Evolutionary conservation across 2,888 invertebrate species (phyloP).

Genomic region (Scaptomyza flava): DNA sequence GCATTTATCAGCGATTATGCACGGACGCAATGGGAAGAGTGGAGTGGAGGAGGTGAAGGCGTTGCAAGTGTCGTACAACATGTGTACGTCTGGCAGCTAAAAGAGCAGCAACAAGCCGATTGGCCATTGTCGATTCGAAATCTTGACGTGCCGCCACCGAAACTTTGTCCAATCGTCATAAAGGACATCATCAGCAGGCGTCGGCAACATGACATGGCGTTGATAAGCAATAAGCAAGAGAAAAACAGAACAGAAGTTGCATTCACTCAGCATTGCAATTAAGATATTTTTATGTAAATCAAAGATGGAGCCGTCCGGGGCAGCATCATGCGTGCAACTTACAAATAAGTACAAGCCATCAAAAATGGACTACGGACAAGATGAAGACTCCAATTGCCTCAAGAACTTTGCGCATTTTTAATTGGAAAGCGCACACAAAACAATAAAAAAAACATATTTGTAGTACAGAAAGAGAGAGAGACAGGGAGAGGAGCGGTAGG

Average conservation of each 20-base stretch:
- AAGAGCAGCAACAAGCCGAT: not conserved
- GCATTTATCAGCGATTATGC: conserved; percentile 79
- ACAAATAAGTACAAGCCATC: conserved; percentile 71
- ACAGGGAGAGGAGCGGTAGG: conserved; percentile 6
- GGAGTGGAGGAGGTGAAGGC: not conserved
- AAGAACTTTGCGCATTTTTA: conserved; percentile 61
- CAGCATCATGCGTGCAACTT: conserved; percentile 66
- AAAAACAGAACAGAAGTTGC: not conserved
- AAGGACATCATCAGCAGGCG: conserved; percentile 29
- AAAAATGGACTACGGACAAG: conserved; percentile 1
- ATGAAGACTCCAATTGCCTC: conserved; percentile 57
- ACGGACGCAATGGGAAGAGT: conserved; percentile 30
- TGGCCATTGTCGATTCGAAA: conserved; percentile 25
- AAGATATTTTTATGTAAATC: conserved; percentile 80
- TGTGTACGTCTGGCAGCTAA: conserved; percentile 58
- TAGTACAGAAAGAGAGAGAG: not conserved
- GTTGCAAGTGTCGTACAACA: conserved; percentile 70
- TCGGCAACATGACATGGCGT: conserved; percentile 69
- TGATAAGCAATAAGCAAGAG: conserved; percentile 55
- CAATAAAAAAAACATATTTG: conserved; percentile 11
- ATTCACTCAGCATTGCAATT: conserved; percentile 61
- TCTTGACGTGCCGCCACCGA: conserved; percentile 63
- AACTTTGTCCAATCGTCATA: conserved; percentile 54
- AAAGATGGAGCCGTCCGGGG: conserved; percentile 31
- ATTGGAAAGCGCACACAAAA: conserved; percentile 64